Evolutionary conservation across 2,797 vertebrate genomes (phyloP).

Genomic region (Takifugu rubripes): DNA sequence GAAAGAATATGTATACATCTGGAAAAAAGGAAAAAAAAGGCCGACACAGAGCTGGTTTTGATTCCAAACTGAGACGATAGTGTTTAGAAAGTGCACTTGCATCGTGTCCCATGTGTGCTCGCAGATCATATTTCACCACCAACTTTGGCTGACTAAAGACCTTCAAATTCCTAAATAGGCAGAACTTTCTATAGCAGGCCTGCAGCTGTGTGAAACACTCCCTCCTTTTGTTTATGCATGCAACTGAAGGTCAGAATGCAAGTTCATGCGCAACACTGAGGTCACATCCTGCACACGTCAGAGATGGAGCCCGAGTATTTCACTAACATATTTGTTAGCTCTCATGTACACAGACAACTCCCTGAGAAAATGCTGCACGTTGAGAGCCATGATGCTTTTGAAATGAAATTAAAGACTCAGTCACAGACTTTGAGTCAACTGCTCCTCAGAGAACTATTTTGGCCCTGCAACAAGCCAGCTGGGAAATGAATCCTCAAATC

Average conservation of each 20-base stretch:
- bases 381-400: slow-evolving; percentile 14
- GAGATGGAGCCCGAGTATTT: slow-evolving; percentile 23
- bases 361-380: background rate
- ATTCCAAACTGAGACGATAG: slow-evolving; percentile 55
- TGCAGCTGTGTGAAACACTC: slow-evolving; percentile 14
- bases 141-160: slow-evolving; percentile 25
- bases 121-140: slow-evolving; percentile 46
- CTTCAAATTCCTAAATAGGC: slow-evolving; percentile 38
- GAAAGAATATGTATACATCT: slow-evolving; percentile 13
- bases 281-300: slow-evolving; percentile 14
- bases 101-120: slow-evolving; percentile 21
- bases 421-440: slow-evolving; percentile 35
- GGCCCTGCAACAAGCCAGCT: slow-evolving; percentile 31
- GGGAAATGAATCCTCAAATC: slow-evolving; percentile 32
- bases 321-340: background rate
- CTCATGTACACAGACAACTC: slow-evolving; percentile 11
- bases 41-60: slow-evolving; percentile 69
- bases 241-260: slow-evolving; percentile 11
- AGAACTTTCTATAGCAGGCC: slow-evolving; percentile 15
- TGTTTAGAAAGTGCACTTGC: slow-evolving; percentile 23
- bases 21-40: slow-evolving; percentile 35
- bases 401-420: slow-evolving; percentile 41
- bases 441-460: slow-evolving; percentile 25
- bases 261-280: slow-evolving; percentile 4
- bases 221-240: slow-evolving; percentile 20